Base-by-base conservation (phyloP, 2,888 invertebrate genomes). In the Psylliodes chrysocephalus region DNA sequence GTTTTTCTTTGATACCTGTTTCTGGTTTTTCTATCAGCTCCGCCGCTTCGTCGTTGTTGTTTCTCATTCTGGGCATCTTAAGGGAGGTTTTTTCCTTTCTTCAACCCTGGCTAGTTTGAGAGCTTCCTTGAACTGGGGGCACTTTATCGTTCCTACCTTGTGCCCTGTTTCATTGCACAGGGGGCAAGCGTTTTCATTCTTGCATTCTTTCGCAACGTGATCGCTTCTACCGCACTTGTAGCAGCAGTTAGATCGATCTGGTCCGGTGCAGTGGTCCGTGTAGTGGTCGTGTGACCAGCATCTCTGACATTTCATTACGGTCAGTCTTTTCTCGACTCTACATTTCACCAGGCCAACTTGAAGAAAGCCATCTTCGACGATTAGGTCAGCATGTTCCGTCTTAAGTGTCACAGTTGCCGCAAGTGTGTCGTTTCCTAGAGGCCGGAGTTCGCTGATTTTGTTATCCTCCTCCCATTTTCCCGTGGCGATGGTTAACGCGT, bases 271-370 rank as follows among this genome's bases (percentile, higher is more conserved):
- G 2, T 47, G 0, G 1, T 22, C 25, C 1, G 28, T 4, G 8
- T 10, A 3, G 51, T 62, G 56, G 17, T 49, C 49, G 51, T 63
- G 52, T 5, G 19, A 5, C 57, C 52, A 63, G 25, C 63, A 57
- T 46, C 30, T 63, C 1, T 1, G 1, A 12, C 57, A 57, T 38
- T 5, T 49, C 0, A n/a, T 3, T 0, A 57, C 14, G 1, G 14
- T 49, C 0, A 30, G 8, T n/a, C 25, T 15, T 30, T 40, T 49
- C n/a, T 49, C 35, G 0, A 40, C 18, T n/a, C 6, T n/a, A 14
- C 38, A 35, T 7, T 15, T 33, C 1, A 17, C 35, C 10, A 57
- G 19, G 10, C 47, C 57, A 6, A 38, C 17, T 17, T 47, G 5
- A 57, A 14, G 7, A 18, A 14, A 10, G 46, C 46, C 5, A 14